Conservation (phyloP, 2,113 vertebrate species). For the Channa maculata region DNA sequence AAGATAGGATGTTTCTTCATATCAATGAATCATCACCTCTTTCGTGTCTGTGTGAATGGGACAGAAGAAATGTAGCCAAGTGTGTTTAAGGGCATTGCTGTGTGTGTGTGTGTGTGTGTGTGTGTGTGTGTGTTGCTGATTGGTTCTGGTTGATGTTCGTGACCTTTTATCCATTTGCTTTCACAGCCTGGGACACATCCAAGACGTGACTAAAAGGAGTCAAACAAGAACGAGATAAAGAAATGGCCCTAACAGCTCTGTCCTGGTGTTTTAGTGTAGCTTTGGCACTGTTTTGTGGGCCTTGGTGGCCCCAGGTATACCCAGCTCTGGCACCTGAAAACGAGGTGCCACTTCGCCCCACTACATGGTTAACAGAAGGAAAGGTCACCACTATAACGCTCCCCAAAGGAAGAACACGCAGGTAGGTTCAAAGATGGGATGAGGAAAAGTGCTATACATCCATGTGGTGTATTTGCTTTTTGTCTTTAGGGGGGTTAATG, state of each 20-base stretch:
- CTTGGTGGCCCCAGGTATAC: slow-evolving; percentile 54
- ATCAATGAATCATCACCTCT: slow-evolving; percentile 80
- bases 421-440: slow-evolving; percentile 73
- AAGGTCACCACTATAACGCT: slow-evolving; percentile 85
- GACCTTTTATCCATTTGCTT: slow-evolving; percentile 61
- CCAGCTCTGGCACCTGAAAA: slow-evolving; percentile 78
- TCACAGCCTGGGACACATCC: slow-evolving; percentile 42
- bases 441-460: background rate
- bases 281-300: slow-evolving; percentile 61
- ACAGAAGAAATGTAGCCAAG: slow-evolving; percentile 41
- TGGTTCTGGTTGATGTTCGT: slow-evolving; percentile 50
- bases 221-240: background rate
- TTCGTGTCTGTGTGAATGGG: slow-evolving; percentile 52
- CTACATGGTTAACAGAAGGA: slow-evolving; percentile 84
- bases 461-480: background rate
- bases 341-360: slow-evolving; percentile 82
- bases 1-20: slow-evolving; percentile 75
- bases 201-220: slow-evolving; percentile 12
- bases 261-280: slow-evolving; percentile 69
- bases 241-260: slow-evolving; percentile 52
- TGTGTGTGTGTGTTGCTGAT: slow-evolving; percentile 15
- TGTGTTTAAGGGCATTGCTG: slow-evolving; percentile 5
- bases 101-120: slow-evolving; percentile 7
- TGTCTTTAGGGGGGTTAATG: no score
- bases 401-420: slow-evolving; percentile 86